Base-by-base conservation (phyloP, 2,797 vertebrate species). In the Spinibarbus caldwelli region DNA sequence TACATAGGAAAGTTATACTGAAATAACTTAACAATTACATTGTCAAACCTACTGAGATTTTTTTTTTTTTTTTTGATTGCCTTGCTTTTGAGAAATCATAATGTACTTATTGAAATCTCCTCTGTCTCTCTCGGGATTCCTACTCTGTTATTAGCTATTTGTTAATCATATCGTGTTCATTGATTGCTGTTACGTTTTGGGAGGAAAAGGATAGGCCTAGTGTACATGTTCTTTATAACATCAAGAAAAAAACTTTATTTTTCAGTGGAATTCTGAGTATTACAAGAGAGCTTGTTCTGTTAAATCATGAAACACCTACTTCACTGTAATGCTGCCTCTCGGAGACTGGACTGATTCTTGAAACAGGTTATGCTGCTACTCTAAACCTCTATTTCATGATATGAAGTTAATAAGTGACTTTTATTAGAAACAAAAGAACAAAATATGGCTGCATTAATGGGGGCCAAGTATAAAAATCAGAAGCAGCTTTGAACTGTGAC, bases 361-460 rank as follows among this genome's bases (percentile, higher is more conserved):
- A 68, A 86, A 86, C 83, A 29, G 49, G 70, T 83, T 85, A 14
- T 17, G 47, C 72, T 52, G 6, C 34, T 31, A 29, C 41, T n/a
- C n/a, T 26, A 41, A 70, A 43, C 54, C 29, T 21, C 17, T 45
- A 11, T 78, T 23, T 47, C 14, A 43, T 19, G 19, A 8, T 62
- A 43, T 54, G 4, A 85, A 43, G 87, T 89, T 88, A 89, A 89
- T 89, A 71, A 87, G 83, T 89, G 78, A 47, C 66, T 67, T 89
- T 89, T 81, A 85, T 85, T 45, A 84, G 49, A 10, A 52, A 72
- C 45, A 67, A 72, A n/a, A n/a, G n/a, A n/a, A n/a, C n/a, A 23
- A 68, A 52, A 77, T 49, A 29, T 62, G 85, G 66, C 78, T 62
- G 84, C 47, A 78, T 19, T 49, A 5, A 12, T 41, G 52, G 23